Percentiles rank a stretch among this genome's conserved stretches.
Evolutionary conservation across 2,888 invertebrate genomes (phyloP).

Genomic region (Drosophila pseudotalamancana): DNA sequence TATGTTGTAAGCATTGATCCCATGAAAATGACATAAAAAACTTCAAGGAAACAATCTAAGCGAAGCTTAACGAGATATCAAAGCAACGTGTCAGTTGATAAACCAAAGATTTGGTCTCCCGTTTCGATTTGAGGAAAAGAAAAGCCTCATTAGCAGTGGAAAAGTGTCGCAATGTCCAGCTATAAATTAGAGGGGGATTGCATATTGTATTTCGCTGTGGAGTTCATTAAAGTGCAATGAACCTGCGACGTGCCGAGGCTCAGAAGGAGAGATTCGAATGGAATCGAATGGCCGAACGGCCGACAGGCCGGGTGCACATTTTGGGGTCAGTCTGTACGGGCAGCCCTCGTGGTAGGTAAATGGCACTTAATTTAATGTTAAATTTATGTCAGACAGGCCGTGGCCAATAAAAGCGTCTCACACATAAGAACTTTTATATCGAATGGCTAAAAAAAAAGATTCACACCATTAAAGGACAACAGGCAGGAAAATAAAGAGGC

Average conservation of each 20-base stretch:
- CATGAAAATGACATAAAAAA: neutral
- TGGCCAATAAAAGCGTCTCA: slow-evolving; percentile 69
- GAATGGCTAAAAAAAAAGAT: slow-evolving; percentile 37
- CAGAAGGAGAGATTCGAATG: neutral
- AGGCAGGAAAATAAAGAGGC: slow-evolving; percentile 5
- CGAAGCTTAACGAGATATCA: neutral
- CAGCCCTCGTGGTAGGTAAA: slow-evolving; percentile 52
- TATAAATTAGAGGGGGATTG: slow-evolving; percentile 33
- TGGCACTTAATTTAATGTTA: slow-evolving; percentile 74
- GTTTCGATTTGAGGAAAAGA: neutral
- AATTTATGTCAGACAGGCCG: slow-evolving; percentile 69
- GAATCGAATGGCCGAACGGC: neutral
- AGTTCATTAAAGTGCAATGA: slow-evolving; percentile 71
- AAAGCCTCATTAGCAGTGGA: slow-evolving; percentile 1
- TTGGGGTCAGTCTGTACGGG: slow-evolving; percentile 38
- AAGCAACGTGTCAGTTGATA: neutral
- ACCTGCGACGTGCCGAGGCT: slow-evolving; percentile 38
- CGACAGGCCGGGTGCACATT: slow-evolving; percentile 1
- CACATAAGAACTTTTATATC: slow-evolving; percentile 39
- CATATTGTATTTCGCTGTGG: slow-evolving; percentile 35
- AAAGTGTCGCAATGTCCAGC: slow-evolving; percentile 10
- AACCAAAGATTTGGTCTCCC: neutral
- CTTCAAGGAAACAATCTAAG: neutral
- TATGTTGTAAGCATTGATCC: no score
- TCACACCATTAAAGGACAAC: slow-evolving; percentile 48